These are phyloP conservation scores for Apostichopus leukothele DNA, from an alignment of 53 echinoderm and acorn worm species.

Conservation along the genomic window DNA sequence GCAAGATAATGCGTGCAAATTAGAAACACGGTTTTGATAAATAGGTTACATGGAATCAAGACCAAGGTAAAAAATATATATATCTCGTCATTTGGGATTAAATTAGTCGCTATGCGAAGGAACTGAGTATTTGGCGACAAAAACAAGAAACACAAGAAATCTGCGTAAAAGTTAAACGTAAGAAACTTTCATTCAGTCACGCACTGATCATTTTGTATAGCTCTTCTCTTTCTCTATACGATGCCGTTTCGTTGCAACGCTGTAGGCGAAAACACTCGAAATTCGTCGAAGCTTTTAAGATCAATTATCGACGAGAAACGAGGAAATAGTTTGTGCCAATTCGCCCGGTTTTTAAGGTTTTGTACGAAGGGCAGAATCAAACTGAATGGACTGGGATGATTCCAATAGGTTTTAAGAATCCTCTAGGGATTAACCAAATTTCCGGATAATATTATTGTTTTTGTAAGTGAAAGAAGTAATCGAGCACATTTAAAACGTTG, in stretches of 20 bases:
- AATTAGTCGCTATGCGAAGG: too few relatives aligned
- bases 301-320: constrained; percentile 20
- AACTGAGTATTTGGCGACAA: too few relatives aligned
- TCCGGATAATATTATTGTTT: constrained; percentile 17
- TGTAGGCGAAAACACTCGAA: constrained; percentile 37
- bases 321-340: constrained; percentile 27
- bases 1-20: too few relatives aligned
- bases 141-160: too few relatives aligned
- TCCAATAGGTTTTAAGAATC: constrained; percentile 29
- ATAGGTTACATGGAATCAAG: too few relatives aligned
- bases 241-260: constrained; percentile 9
- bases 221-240: background rate
- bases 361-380: background rate
- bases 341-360: background rate
- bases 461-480: constrained; percentile 27
- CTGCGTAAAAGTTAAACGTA: too few relatives aligned
- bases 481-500: background rate
- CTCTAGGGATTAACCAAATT: constrained; percentile 32
- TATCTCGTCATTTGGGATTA: too few relatives aligned
- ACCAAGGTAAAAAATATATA: too few relatives aligned
- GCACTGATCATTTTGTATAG: too few relatives aligned
- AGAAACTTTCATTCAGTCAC: too few relatives aligned
- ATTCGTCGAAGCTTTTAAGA: constrained; percentile 36
- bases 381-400: background rate
- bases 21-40: too few relatives aligned